These are phyloP conservation scores for Dendrocincla fuliginosa DNA, from an alignment of 2,797 vertebrate genomes.

Conservation along the genomic window DNA sequence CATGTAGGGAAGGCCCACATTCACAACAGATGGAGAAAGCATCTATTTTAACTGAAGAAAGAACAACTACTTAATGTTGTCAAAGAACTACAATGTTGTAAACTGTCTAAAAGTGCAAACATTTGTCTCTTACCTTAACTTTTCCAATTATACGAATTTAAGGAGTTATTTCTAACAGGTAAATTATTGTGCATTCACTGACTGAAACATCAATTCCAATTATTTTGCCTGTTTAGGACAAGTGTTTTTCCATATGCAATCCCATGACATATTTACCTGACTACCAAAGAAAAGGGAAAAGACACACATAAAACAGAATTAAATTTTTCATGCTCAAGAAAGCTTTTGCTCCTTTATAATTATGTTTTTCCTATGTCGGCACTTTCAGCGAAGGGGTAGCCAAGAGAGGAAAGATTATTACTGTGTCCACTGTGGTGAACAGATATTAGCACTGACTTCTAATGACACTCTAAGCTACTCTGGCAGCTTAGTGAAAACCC, in stretches of 20 bases:
- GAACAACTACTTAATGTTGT: background rate
- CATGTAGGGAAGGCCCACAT: background rate
- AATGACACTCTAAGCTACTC: background rate
- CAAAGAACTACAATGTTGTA: background rate
- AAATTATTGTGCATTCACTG: background rate
- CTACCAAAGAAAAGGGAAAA: background rate
- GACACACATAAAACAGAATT: background rate
- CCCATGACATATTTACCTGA: background rate
- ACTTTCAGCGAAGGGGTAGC: background rate
- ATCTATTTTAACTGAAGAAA: constrained; percentile 11
- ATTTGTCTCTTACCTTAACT: background rate
- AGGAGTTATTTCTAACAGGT: background rate
- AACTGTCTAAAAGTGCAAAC: background rate
- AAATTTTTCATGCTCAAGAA: background rate
- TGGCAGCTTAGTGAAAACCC: background rate
- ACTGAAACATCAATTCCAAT: background rate
- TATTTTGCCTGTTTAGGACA: background rate
- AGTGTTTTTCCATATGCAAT: background rate
- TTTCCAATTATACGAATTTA: background rate
- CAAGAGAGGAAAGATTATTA: background rate
- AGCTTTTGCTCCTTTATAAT: background rate
- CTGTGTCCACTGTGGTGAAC: background rate
- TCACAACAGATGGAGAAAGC: constrained; percentile 27
- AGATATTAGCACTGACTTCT: background rate
- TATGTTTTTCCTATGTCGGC: background rate